A percentile compares a stretch with the other conserved stretches of the same genome.
phyloP scores from a whole-genome alignment of 2,888 invertebrate genomes.

The Boloria selene region DNA sequence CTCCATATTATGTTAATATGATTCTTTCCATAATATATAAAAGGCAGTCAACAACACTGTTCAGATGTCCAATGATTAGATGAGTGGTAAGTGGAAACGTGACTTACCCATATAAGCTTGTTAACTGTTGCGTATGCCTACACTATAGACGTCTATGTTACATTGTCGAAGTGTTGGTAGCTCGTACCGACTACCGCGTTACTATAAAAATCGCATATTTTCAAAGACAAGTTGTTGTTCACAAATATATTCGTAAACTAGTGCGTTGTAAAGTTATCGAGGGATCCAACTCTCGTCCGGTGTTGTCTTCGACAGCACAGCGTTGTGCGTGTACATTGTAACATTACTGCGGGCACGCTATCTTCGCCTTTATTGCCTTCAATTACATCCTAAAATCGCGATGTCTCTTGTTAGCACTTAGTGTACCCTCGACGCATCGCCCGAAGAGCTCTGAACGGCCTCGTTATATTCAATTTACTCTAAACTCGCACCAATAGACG shows the following conservation, averaged over 20 bases:
- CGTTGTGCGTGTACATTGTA: conserved; percentile 60
- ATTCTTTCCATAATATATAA: conserved; percentile 20
- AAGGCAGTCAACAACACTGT: conserved; percentile 23
- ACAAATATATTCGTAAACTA: conserved; percentile 36
- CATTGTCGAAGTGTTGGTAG: conserved; percentile 46
- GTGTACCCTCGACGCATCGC: conserved; percentile 72
- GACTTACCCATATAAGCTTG: conserved; percentile 51
- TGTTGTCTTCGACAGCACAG: conserved; percentile 76
- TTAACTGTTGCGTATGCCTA: conserved; percentile 50
- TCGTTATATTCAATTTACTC: conserved; percentile 58
- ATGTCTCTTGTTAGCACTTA: conserved; percentile 60
- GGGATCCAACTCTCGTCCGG: conserved; percentile 73
- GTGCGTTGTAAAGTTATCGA: conserved; percentile 57
- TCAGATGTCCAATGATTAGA: conserved; percentile 39
- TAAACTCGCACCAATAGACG: conserved; percentile 57
- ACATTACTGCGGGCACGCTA: conserved; percentile 46
- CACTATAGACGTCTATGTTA: conserved; percentile 46
- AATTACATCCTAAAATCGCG: conserved; percentile 57
- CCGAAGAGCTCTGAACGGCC: conserved; percentile 71
- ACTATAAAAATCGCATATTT: conserved; percentile 40
- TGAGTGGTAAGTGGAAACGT: conserved; percentile 47
- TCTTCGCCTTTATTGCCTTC: conserved; percentile 54
- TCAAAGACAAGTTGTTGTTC: conserved; percentile 28
- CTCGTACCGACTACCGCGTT: conserved; percentile 41
- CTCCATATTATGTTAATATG: not conserved